These are phyloP conservation scores for Drosophila cardini DNA, from an alignment of 1,140 invertebrate species.

Conservation along the genomic window DNA sequence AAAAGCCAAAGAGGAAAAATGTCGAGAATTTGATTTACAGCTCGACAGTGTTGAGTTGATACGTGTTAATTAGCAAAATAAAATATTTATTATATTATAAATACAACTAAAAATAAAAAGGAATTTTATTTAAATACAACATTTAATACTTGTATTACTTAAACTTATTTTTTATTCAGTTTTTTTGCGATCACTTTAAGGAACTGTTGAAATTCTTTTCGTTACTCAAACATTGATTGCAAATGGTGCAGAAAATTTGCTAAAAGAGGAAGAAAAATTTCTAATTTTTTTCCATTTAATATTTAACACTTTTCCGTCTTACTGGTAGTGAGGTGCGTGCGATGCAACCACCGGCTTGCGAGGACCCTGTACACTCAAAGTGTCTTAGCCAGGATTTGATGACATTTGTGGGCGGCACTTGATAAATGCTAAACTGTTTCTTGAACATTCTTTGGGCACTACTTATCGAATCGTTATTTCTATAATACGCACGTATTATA, in stretches of 20 bases:
- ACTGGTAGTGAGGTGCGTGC: slow-evolving; percentile 63
- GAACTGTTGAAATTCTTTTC: slow-evolving; percentile 73
- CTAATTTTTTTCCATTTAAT: background rate
- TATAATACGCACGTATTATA: slow-evolving; percentile 78
- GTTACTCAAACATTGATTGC: slow-evolving; percentile 75
- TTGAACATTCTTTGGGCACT: slow-evolving; percentile 72
- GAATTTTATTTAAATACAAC: slow-evolving; percentile 6
- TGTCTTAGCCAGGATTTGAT: slow-evolving; percentile 80
- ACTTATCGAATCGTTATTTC: slow-evolving; percentile 81
- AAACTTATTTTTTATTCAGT: background rate
- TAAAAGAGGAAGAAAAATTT: slow-evolving; percentile 27
- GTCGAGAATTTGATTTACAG: slow-evolving; percentile 31
- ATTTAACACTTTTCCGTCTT: slow-evolving; percentile 13
- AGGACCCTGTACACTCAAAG: slow-evolving; percentile 78
- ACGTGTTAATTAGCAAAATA: slow-evolving; percentile 49
- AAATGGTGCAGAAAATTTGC: slow-evolving; percentile 79
- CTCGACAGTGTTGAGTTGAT: slow-evolving; percentile 30
- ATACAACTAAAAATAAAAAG: slow-evolving; percentile 5
- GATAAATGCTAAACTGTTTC: slow-evolving; percentile 80
- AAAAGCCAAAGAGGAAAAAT: slow-evolving; percentile 23
- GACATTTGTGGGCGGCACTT: slow-evolving; percentile 68
- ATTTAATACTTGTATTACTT: slow-evolving; percentile 14
- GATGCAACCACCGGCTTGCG: slow-evolving; percentile 53
- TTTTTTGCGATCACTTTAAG: slow-evolving; percentile 45
- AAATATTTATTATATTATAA: slow-evolving; percentile 33